Evolutionary conservation across 2,888 invertebrate species (phyloP), one percentile per base, ranked within the genome.

Genomic region (Lochmaea capreae): DNA sequence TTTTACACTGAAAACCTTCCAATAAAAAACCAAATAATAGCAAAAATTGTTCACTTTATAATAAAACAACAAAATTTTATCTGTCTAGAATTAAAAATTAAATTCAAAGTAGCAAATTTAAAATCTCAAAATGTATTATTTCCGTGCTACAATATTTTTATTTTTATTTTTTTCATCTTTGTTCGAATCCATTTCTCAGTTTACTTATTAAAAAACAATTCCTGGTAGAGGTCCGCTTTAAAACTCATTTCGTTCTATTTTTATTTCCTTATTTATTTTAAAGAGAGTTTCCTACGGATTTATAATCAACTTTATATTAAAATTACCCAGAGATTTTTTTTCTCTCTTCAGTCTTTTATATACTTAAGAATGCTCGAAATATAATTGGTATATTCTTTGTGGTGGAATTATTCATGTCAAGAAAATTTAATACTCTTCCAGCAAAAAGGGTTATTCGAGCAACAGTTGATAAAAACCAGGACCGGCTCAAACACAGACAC

Each of bases 261-360:
- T 77, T 70, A 69, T 76, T 75, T 76, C 54, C n/a, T n/a, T n/a
- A n/a, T 67, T 52, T 39, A 68, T 65, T 72, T 68, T 66, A 33
- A 49, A n/a, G 18, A 59, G 43, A 59, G 61, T 66, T 61, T 43
- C 61, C 46, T 52, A 18, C 33, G 69, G 69, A 72, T 72, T 72
- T 66, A 72, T 75, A 73, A 76, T 73, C 69, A 71, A 77, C 67
- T 74, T 76, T 33, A 67, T 76, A 77, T 76, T 74, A 69, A 75
- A 76, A 80, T 80, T 79, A 79, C 79, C 79, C 76, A 78, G 77
- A 74, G 77, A 75, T 78, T 80, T 76, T 79, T 76, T 46, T 11
- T 46, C 3, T 46, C 14, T 46, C 14, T 77, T 63, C 54, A 71
- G 78, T 71, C 77, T 77, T 80, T 79, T 79, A 77, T 77, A 72